Percentiles rank a stretch among this genome's conserved stretches.
These are phyloP conservation scores for Coracopsis vasa DNA, from an alignment of 2,113 vertebrate species.

Conservation along the genomic window DNA sequence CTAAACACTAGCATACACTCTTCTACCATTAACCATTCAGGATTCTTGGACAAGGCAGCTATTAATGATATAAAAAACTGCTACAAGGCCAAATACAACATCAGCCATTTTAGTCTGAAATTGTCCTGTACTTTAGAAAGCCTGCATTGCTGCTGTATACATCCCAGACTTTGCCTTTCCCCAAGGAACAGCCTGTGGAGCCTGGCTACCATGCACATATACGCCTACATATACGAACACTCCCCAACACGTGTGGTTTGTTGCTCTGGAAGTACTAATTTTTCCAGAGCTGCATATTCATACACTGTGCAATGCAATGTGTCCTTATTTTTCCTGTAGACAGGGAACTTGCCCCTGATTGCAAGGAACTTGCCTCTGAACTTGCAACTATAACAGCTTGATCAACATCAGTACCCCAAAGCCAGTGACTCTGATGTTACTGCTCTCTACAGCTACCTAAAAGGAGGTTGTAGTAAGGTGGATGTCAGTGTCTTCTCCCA, in stretches of 20 bases:
- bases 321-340: neutral
- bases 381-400: neutral
- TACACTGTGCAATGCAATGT: neutral
- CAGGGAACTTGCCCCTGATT: neutral
- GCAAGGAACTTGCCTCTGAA: neutral
- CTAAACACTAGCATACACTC: neutral
- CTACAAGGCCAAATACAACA: neutral
- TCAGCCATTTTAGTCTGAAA: neutral
- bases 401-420: neutral
- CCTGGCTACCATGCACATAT: fast-evolving
- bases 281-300: neutral
- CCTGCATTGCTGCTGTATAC: neutral
- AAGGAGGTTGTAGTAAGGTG: neutral
- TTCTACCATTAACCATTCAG: conserved; percentile 34
- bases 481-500: neutral
- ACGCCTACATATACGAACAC: fast-evolving
- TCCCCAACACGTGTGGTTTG: fast-evolving
- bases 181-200: neutral
- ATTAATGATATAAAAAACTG: conserved; percentile 5
- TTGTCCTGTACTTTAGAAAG: neutral
- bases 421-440: neutral
- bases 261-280: neutral
- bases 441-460: neutral
- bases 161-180: neutral
- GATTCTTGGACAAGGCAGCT: conserved; percentile 12